These are phyloP conservation scores for Neodiprion pinetum DNA, from an alignment of 1,140 invertebrate species.

Conservation along the genomic window DNA sequence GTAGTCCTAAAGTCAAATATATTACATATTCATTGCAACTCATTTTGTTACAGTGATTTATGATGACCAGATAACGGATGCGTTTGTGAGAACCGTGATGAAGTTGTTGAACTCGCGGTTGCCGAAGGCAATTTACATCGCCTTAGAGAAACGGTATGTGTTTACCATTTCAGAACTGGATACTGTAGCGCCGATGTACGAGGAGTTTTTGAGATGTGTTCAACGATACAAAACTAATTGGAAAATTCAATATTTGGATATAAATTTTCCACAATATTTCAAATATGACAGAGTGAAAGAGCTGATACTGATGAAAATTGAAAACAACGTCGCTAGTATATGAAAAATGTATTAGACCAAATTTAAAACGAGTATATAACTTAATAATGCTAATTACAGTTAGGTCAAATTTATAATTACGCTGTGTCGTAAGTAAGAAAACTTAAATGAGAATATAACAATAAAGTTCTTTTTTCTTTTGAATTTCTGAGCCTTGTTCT, in stretches of 20 bases:
- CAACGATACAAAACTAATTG: constrained; percentile 61
- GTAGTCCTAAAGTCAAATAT: too few relatives aligned
- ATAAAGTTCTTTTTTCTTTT: background rate
- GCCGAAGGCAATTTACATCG: constrained; percentile 74
- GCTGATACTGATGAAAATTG: constrained; percentile 77
- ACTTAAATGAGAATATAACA: too few relatives aligned
- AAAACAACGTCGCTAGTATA: constrained; percentile 25
- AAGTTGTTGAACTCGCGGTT: constrained; percentile 69
- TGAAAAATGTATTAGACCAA: background rate
- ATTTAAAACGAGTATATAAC: constrained; percentile 15
- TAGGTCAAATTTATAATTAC: constrained; percentile 9
- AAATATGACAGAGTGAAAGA: constrained; percentile 80
- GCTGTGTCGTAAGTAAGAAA: background rate
- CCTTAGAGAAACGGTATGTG: constrained; percentile 86
- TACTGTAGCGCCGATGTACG: constrained; percentile 82
- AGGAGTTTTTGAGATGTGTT: constrained; percentile 76
- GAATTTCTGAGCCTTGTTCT: background rate
- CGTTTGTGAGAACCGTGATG: constrained; percentile 78
- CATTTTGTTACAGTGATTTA: constrained; percentile 78
- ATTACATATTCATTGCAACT: constrained; percentile 1
- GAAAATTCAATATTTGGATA: constrained; percentile 68
- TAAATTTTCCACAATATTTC: constrained; percentile 85
- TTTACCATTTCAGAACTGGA: constrained; percentile 83
- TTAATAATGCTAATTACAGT: constrained; percentile 17
- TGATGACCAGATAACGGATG: constrained; percentile 83